Base-by-base conservation (phyloP, 1,140 invertebrate species). In the Drosophila kohkoa region DNA sequence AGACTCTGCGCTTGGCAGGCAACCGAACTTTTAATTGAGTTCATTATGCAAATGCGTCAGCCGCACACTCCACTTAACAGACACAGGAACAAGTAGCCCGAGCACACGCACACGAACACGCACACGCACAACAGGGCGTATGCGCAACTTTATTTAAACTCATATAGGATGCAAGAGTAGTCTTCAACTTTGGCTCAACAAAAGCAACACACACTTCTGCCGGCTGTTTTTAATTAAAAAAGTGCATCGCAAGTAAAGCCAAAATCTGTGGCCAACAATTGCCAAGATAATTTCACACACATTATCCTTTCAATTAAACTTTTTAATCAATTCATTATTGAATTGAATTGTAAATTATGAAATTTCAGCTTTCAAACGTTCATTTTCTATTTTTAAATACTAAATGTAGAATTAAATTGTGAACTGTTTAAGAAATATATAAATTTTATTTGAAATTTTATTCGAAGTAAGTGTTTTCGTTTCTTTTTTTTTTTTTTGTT, bases 11-110 rank as follows among this genome's bases (percentile, higher is more conserved):
- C 30, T 60, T 75, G 70, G 54, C 20, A 65, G 65, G 20, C 62
- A 30, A 30, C 7, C 77, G 81, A 89, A 89, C 78, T 88, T 90
- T 85, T 89, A 88, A 89, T 90, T 82, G 75, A 80, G 69, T 90
- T 85, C 62, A 83, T 85, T 88, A 83, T 81, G 78, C 75, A 86
- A 83, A 79, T 89, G 72, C 76, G 69, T 64, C 68, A 85, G 51
- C 49, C 68, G 77, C 77, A 80, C 49, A 66, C 80, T 68, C 75
- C 73, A 79, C 71, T 83, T 72, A 55, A 62, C 82, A 79, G 70
- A 46, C 77, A 11, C 15, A 41, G 41, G 15, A 43, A 20, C 16
- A 15, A 15, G 11, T 46, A 70, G n/a, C 52, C 41, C 28, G 38
- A 41, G 43, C 32, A 6, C 3, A 11, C 8, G 10, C 66, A 85